These are phyloP conservation scores for Montipora efflorescens DNA, from an alignment of 64 coral and sea anemone genomes.

Conservation along the genomic window DNA sequence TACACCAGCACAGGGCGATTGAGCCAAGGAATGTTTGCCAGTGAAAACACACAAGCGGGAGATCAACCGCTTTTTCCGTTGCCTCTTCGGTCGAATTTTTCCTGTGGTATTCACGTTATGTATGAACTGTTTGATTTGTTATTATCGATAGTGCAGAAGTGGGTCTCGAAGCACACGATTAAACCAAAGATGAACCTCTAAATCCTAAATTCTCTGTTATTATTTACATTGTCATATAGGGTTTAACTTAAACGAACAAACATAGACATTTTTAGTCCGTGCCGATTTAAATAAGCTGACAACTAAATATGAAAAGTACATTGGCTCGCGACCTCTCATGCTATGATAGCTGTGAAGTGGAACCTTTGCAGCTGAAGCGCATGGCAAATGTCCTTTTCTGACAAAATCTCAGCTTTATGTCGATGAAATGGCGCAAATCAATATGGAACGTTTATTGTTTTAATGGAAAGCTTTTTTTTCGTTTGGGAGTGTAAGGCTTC, in stretches of 20 bases:
- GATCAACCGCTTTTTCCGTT: conserved; percentile 44
- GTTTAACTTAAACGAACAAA: not conserved
- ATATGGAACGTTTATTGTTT: not conserved
- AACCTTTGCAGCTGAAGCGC: not conserved
- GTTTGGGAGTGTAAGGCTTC: not conserved
- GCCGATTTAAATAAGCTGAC: not conserved
- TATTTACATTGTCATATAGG: not conserved
- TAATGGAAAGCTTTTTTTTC: not conserved
- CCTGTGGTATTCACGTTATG: conserved; percentile 31
- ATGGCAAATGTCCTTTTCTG: conserved; percentile 25
- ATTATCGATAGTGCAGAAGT: not conserved
- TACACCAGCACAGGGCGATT: conserved; percentile 28
- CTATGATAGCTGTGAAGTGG: not conserved
- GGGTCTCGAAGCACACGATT: not conserved
- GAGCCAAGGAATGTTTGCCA: conserved; percentile 1
- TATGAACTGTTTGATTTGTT: not conserved
- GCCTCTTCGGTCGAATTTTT: conserved; percentile 19
- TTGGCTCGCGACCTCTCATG: not conserved
- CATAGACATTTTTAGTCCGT: not conserved
- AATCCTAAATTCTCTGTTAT: not conserved
- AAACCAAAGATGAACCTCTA: not conserved
- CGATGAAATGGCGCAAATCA: not conserved
- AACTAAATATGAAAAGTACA: not conserved
- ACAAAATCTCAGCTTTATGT: conserved; percentile 18
- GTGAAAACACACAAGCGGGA: conserved; percentile 9